Conservation (phyloP, 2,888 invertebrate species). For the Caenorhabditis imperialis region DNA sequence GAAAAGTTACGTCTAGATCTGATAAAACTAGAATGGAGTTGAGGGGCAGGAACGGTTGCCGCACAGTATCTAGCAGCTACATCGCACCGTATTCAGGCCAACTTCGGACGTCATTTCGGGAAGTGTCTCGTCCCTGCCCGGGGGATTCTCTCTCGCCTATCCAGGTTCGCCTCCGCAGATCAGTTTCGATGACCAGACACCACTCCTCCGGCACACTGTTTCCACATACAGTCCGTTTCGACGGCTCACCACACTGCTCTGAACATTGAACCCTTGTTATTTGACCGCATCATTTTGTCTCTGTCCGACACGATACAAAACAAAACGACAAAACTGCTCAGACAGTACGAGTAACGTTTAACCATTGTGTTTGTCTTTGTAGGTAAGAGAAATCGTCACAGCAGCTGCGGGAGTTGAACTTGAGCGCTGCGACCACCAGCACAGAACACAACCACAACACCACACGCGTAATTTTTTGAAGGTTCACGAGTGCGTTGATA, state of each 20-base stretch:
- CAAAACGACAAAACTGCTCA: constrained; percentile 55
- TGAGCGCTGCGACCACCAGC: neutral
- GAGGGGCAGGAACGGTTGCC: neutral
- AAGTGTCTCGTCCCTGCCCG: neutral
- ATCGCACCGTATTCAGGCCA: neutral
- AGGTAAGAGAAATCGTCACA: constrained; percentile 58
- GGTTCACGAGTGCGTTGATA: constrained; percentile 5
- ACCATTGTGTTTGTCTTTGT: constrained; percentile 58
- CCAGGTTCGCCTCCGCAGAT: constrained; percentile 25
- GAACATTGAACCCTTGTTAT: constrained; percentile 38
- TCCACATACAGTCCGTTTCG: constrained; percentile 14
- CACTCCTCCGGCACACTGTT: constrained; percentile 38
- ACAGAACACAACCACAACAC: constrained; percentile 33
- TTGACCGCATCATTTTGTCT: constrained; percentile 2
- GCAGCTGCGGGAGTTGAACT: constrained; percentile 41
- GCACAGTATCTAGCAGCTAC: constrained; percentile 1
- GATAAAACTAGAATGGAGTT: neutral
- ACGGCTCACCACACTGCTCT: constrained; percentile 4
- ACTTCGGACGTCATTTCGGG: neutral
- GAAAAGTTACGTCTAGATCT: neutral
- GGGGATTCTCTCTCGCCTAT: neutral
- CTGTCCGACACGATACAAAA: constrained; percentile 3
- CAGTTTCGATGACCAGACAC: constrained; percentile 40
- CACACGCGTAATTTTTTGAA: constrained; percentile 17
- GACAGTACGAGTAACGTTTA: constrained; percentile 61